These are phyloP conservation scores for Procambarus virginalis DNA, from an alignment of 1,140 invertebrate species.

Conservation along the genomic window DNA sequence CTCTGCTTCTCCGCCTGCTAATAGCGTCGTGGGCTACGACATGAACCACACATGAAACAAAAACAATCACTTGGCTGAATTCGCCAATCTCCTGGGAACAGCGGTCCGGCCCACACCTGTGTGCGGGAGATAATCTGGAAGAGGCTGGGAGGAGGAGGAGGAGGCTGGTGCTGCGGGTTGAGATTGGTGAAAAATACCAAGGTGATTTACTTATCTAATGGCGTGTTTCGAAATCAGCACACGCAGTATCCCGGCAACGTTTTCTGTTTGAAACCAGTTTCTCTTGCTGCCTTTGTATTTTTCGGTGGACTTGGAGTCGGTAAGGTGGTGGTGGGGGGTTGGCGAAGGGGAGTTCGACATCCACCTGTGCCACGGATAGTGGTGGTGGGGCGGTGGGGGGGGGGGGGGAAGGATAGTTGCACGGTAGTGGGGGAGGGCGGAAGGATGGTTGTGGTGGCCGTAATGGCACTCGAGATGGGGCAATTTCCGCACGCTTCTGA, in stretches of 20 bases:
- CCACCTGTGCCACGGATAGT: too few relatives aligned
- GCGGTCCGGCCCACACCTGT: neutral
- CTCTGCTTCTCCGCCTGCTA: neutral
- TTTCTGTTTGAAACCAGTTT: neutral
- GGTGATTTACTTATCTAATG: neutral
- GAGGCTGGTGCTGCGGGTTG: too few relatives aligned
- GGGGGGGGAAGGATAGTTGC: too few relatives aligned
- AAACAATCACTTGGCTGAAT: neutral
- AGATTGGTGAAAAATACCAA: neutral
- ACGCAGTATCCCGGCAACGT: neutral
- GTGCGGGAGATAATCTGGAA: too few relatives aligned
- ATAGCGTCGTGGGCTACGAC: neutral
- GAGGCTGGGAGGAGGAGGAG: neutral
- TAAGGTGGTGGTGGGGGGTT: neutral
- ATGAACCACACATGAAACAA: neutral
- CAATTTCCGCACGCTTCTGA: constrained; percentile 31
- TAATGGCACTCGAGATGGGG: constrained; percentile 22
- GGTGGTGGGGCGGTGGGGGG: too few relatives aligned
- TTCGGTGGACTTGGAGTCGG: neutral
- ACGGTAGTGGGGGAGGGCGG: neutral
- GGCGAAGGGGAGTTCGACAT: too few relatives aligned
- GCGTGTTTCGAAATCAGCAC: neutral
- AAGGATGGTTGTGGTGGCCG: constrained; percentile 16
- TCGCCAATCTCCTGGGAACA: neutral
- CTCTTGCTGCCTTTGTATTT: neutral